Base-by-base conservation (phyloP, 2,113 vertebrate genomes). In the Oryzias woworae region DNA sequence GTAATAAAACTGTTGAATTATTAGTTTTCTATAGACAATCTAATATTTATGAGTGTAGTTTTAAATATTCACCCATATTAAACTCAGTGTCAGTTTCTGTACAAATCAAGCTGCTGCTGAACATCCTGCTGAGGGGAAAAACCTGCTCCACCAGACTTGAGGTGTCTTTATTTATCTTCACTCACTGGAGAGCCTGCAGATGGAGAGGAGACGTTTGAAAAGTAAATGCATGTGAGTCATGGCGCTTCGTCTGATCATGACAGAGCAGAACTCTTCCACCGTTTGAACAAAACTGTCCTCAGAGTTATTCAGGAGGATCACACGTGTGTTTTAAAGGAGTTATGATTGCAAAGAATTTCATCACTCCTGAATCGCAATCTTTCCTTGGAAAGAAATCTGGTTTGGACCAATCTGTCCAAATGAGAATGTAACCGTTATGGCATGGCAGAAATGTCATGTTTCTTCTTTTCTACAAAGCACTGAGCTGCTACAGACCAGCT, bases 181-280 rank as follows among this genome's bases (percentile, higher is more conserved):
- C 45, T 56, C 13, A 23, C 44, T 56, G 26, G 48, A 50, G 31
- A 66, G 71, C 41, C 26, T 15, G 55, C 60, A 55, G 45, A 31
- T 15, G 0, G 24, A 50, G 62, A 60, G 46, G 36, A 46, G 12
- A 22, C 58, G 58, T 63, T 62, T 52, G 41, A 59, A 31, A 28
- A 63, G 44, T 49, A 59, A 63, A 18, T 5, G 18, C 26, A 31
- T 26, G 53, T 67, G 71, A 79, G 2, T 79, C 70, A 62, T 2
- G 3, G 6, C 5, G 43, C 70, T 58, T 44, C 10, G 43, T 55
- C 63, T 26, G 54, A 53, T 64, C 47, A n/a, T 46, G 52, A 58
- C 71, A 53, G 53, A 0, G 44, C 50, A 48, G 26, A 64, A 55
- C 62, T 54, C 58, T 57, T 36, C 52, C 64, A 52, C 28, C 8